Evolutionary conservation across 2,113 vertebrate species (phyloP), one percentile per base, ranked within the genome.

Genomic region (Acrocephalus kingi): DNA sequence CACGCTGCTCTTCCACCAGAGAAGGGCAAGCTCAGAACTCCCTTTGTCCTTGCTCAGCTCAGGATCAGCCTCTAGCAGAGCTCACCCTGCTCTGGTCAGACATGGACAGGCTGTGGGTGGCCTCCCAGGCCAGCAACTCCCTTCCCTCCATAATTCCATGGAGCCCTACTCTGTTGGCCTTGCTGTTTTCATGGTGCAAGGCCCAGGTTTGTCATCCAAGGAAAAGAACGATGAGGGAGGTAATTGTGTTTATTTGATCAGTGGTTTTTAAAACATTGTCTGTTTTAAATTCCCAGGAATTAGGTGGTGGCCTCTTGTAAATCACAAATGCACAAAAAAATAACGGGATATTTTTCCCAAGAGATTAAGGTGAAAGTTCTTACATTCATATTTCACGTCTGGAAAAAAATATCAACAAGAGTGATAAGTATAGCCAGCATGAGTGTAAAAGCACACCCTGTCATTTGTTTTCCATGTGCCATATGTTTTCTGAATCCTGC

Each of bases 401-500:
- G 68, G 69, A 95, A 87, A 91, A 96, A 95, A 90, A 90, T 75
- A 96, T 85, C 95, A 96, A 80, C 94, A 89, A 41, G 69, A 96
- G 84, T 96, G 96, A 96, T 96, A 97, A 96, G 88, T 82, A 89
- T 79, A 97, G 86, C 75, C 93, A 96, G 96, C 94, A 91, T 25
- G 85, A 94, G 81, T 95, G 87, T 90, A 96, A 95, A 97, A 96
- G 95, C 84, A 96, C 93, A 96, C 92, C 66, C 94, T 97, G 96
- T 91, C 93, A 95, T 96, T 97, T 95, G 96, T 96, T 96, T 96
- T 96, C 96, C 86, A 82, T 93, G 90, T 96, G 89, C 97, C 96
- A 96, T 97, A 96, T 97, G 97, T 95, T 97, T 97, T 96, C 95
- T 96, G 96, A 96, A 96, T 97, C 89, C 95, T 91, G 87, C 92